Conservation (phyloP, 1,140 invertebrate species). For the Zaprionus taronus region DNA sequence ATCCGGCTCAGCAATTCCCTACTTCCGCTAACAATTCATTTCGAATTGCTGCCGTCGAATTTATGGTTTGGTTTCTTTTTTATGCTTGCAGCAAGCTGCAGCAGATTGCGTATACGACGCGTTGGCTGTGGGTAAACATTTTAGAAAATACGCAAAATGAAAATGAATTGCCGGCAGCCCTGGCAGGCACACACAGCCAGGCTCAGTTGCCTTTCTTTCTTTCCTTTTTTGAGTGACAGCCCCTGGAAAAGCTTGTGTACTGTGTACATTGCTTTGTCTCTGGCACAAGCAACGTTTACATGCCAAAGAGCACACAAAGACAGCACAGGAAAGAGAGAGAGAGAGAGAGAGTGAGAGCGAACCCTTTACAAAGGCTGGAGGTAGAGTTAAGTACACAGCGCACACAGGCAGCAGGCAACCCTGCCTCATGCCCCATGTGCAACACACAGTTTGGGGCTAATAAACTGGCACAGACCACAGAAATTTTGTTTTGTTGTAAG, state of each 20-base stretch:
- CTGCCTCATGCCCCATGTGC: conserved; percentile 23
- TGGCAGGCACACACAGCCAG: not conserved
- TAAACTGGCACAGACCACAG: conserved; percentile 50
- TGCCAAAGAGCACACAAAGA: conserved; percentile 10
- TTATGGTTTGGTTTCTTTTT: conserved; percentile 63
- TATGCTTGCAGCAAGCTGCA: conserved; percentile 58
- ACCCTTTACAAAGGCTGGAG: not conserved
- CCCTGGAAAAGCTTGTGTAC: conserved; percentile 27
- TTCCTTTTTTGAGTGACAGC: conserved; percentile 50
- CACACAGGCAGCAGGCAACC: not conserved
- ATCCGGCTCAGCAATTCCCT: not conserved
- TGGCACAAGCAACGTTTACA: conserved; percentile 44
- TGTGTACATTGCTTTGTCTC: conserved; percentile 14
- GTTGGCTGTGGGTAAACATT: conserved; percentile 26
- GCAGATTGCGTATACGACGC: conserved; percentile 50
- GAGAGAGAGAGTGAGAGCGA: not conserved
- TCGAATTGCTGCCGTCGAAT: conserved; percentile 56
- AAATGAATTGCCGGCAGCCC: conserved; percentile 16
- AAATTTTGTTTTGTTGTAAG: conserved; percentile 8
- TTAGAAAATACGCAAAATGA: conserved; percentile 36
- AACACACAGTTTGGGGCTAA: conserved; percentile 52
- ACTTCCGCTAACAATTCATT: conserved; percentile 69
- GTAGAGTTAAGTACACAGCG: conserved; percentile 1
- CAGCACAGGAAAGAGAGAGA: not conserved
- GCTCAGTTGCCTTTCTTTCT: not conserved